Evolutionary conservation across 2,113 vertebrate genomes (phyloP).

Genomic region (Chaetura pelagica): DNA sequence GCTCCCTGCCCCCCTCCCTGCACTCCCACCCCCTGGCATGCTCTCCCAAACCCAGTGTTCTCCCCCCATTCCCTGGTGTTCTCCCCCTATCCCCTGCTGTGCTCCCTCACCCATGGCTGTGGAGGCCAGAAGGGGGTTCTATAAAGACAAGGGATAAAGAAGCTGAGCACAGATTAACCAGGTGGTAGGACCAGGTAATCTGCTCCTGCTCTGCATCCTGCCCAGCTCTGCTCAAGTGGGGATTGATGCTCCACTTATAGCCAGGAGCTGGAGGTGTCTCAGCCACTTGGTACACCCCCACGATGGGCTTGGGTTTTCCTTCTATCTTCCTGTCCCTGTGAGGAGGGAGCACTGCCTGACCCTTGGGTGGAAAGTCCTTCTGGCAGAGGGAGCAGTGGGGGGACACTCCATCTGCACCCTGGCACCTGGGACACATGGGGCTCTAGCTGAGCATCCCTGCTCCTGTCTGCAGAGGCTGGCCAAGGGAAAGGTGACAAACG

Average conservation of each 20-base stretch:
- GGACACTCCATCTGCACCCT: not conserved
- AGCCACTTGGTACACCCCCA: not conserved
- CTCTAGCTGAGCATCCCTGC: not conserved
- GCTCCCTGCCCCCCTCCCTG: rapidly evolving
- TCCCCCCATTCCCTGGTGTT: not conserved
- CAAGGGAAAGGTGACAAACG: not conserved
- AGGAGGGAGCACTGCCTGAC: not conserved
- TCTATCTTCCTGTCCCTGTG: not conserved
- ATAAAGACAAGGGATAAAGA: slow-evolving; percentile 8
- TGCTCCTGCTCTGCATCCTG: not conserved
- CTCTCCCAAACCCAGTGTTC: too few relatives aligned
- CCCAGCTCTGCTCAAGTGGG: not conserved
- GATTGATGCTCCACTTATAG: not conserved
- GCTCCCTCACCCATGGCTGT: not conserved
- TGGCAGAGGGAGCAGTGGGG: not conserved
- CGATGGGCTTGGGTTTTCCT: not conserved
- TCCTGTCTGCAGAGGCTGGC: not conserved
- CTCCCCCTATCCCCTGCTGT: not conserved
- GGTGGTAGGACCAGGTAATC: not conserved
- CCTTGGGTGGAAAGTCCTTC: not conserved
- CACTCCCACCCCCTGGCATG: too few relatives aligned
- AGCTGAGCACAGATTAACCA: slow-evolving; percentile 10
- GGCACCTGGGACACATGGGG: not conserved
- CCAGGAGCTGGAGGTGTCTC: not conserved
- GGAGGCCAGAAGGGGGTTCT: not conserved